Conservation (phyloP, 35 echinoderm and acorn worm species). For the Diadema setosum region DNA sequence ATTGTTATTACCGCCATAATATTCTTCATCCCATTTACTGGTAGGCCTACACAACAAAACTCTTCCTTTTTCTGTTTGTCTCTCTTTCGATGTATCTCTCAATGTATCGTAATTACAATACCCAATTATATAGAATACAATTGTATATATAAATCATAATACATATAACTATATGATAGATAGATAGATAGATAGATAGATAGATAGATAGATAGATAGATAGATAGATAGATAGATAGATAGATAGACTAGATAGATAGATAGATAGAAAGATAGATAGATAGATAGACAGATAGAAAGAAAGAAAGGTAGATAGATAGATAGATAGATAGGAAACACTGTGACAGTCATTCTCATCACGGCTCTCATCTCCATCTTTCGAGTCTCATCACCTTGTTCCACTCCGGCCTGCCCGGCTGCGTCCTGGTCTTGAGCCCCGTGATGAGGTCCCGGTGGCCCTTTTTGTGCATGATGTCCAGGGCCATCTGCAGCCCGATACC, state of each 20-base stretch:
- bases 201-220: not conserved
- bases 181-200: not conserved
- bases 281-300: not conserved
- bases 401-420: slow-evolving; percentile 92
- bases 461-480: slow-evolving; percentile 93
- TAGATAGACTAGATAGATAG: not conserved
- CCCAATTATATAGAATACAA: too few species aligned
- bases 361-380: not conserved
- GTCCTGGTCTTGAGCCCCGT: slow-evolving; percentile 97
- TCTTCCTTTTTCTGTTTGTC: too few species aligned
- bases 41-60: too few species aligned
- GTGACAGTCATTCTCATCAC: not conserved
- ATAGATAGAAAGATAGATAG: not conserved
- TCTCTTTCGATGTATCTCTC: too few species aligned
- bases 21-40: too few species aligned
- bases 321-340: not conserved
- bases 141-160: too few species aligned
- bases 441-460: slow-evolving; percentile 86
- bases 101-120: too few species aligned
- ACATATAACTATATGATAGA: not conserved
- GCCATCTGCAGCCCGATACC: slow-evolving; percentile 99
- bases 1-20: too few species aligned
- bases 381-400: slow-evolving; percentile 55
- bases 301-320: not conserved
- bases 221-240: not conserved